Evolutionary conservation across 2,797 vertebrate species (phyloP).

Genomic region (Synaphobranchus kaupii): DNA sequence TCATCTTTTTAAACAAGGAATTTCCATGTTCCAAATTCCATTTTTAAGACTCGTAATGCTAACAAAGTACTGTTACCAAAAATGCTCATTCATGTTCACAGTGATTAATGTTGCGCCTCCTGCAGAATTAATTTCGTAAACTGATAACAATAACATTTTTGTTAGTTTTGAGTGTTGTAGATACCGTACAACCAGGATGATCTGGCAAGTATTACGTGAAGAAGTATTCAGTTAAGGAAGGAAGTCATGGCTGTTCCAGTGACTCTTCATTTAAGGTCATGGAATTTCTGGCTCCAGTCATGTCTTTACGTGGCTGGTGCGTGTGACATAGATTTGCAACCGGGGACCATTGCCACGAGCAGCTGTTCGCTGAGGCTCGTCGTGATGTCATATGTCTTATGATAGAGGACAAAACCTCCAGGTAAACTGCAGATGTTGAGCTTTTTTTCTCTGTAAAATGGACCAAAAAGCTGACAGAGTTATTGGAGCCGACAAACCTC

Average conservation of each 20-base stretch:
- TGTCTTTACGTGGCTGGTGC: neutral
- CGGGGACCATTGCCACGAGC: neutral
- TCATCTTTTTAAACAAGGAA: neutral
- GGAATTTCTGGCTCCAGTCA: neutral
- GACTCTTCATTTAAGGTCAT: neutral
- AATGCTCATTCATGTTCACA: neutral
- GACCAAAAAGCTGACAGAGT: neutral
- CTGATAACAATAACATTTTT: neutral
- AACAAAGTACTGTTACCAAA: neutral
- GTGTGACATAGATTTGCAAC: neutral
- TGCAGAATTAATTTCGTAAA: neutral
- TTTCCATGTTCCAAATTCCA: neutral
- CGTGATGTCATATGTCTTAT: neutral
- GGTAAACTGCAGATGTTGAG: constrained; percentile 22
- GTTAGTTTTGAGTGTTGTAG: constrained; percentile 9
- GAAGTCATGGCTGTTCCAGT: neutral
- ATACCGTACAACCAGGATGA: neutral
- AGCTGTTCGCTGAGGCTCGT: neutral
- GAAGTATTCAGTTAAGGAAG: neutral
- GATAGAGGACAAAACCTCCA: neutral
- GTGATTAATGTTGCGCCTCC: constrained; percentile 5
- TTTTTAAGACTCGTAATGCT: neutral
- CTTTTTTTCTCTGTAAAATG: neutral
- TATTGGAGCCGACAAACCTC: constrained; percentile 22
- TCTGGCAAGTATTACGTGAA: neutral